These are phyloP conservation scores for Thelaira solivaga DNA, from an alignment of 2,888 invertebrate genomes.

Conservation along the genomic window DNA sequence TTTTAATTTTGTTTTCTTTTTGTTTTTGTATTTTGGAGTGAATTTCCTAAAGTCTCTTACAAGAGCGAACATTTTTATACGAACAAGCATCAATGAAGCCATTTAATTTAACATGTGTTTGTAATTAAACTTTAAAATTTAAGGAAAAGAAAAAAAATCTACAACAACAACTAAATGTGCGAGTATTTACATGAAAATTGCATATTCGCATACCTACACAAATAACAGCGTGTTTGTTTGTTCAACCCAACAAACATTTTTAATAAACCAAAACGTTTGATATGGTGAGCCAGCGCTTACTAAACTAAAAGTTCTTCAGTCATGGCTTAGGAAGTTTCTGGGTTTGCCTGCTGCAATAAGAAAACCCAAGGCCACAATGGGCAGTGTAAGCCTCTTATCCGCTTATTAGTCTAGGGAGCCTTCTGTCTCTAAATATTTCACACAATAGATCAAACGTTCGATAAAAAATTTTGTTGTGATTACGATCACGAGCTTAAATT, in stretches of 20 bases:
- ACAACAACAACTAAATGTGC: slow-evolving; percentile 8
- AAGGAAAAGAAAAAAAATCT: background rate
- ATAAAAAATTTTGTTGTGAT: no score
- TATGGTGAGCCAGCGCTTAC: no score
- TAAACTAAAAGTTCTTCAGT: no score
- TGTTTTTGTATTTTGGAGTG: slow-evolving; percentile 9
- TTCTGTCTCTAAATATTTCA: no score
- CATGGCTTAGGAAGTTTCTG: no score
- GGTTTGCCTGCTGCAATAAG: background rate
- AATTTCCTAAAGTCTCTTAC: slow-evolving; percentile 28
- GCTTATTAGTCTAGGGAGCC: no score
- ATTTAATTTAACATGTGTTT: slow-evolving; percentile 67
- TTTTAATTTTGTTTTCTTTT: no score
- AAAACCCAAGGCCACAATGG: no score
- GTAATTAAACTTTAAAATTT: slow-evolving; percentile 63
- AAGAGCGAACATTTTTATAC: slow-evolving; percentile 17
- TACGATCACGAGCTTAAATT: no score
- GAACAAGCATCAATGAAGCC: slow-evolving; percentile 56
- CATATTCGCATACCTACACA: background rate
- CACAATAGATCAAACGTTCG: no score
- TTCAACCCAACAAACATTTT: slow-evolving; percentile 32
- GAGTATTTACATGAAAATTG: slow-evolving; percentile 53
- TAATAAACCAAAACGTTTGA: no score
- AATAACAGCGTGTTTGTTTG: background rate
- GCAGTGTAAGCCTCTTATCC: no score